Percentiles rank a stretch among this genome's conserved stretches.
phyloP scores from a whole-genome alignment of 2,888 invertebrate genomes.

The Biston stratarius region DNA sequence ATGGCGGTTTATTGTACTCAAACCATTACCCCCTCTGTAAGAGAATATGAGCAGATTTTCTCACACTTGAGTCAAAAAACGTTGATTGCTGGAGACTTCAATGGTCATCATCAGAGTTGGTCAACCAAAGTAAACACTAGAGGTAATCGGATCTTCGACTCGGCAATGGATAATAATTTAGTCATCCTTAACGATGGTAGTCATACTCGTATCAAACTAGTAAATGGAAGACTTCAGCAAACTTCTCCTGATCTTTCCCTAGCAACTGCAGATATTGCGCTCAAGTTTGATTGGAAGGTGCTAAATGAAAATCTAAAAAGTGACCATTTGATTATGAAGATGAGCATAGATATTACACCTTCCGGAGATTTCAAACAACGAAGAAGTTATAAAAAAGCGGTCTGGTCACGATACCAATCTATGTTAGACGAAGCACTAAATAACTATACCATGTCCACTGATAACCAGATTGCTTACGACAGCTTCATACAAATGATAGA shows the following conservation, averaged over 20 bases:
- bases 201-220: constrained; percentile 38
- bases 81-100: constrained; percentile 38
- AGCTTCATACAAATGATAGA: constrained; percentile 1
- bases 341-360: not conserved
- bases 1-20: constrained; percentile 40
- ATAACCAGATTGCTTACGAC: not conserved
- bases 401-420: not conserved
- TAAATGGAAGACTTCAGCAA: constrained; percentile 14
- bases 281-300: not conserved
- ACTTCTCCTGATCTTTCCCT: not conserved
- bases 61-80: constrained; percentile 34
- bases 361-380: not conserved
- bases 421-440: not conserved
- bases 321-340: not conserved
- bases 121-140: constrained; percentile 25
- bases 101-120: constrained; percentile 39
- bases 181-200: constrained; percentile 33
- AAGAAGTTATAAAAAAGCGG: not conserved
- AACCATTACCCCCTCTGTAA: constrained; percentile 21
- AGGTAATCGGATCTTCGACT: constrained; percentile 8
- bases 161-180: constrained; percentile 31
- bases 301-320: not conserved
- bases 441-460: not conserved
- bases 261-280: not conserved
- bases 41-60: constrained; percentile 41